A percentile compares a stretch with the other conserved stretches of the same genome.
phyloP scores from a whole-genome alignment of 1,140 invertebrate species.

The Notospermus geniculatus region DNA sequence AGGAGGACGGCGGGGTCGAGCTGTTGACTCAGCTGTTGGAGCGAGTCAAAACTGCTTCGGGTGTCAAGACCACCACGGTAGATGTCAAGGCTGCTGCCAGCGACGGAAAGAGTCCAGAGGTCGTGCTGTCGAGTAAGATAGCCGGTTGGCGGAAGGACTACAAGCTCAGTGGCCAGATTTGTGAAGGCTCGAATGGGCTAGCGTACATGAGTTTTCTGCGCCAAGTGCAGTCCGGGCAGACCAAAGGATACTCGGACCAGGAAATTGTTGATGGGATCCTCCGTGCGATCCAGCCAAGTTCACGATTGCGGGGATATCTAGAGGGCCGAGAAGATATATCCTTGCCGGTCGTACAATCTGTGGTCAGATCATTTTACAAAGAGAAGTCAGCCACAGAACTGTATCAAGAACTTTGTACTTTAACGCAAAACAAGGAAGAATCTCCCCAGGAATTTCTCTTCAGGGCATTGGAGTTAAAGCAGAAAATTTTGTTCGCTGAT shows the following conservation, averaged over 20 bases:
- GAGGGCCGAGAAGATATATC: constrained; percentile 15
- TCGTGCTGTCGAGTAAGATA: too few species aligned
- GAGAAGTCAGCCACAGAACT: constrained; percentile 18
- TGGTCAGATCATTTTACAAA: constrained; percentile 17
- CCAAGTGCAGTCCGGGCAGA: constrained; percentile 13
- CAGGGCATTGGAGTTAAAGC: constrained; percentile 7
- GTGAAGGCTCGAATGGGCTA: not conserved
- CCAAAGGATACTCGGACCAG: constrained; percentile 11
- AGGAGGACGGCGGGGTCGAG: too few species aligned
- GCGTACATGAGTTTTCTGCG: constrained; percentile 11
- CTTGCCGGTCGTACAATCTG: not conserved
- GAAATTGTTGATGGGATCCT: constrained; percentile 13
- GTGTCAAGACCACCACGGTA: too few species aligned
- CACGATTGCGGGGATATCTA: constrained; percentile 13
- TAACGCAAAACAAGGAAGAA: constrained; percentile 8
- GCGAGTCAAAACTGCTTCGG: too few species aligned
- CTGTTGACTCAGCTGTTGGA: too few species aligned
- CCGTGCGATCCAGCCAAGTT: constrained; percentile 2
- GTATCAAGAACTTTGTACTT: constrained; percentile 14
- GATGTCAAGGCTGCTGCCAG: too few species aligned
- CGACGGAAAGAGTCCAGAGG: too few species aligned
- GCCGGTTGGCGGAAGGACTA: constrained; percentile 1
- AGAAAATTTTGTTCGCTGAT: constrained; percentile 15
- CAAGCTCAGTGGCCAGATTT: constrained; percentile 17
- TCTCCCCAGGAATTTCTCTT: not conserved